Percentiles rank a stretch among this genome's conserved stretches.
phyloP scores from a whole-genome alignment of 2,888 invertebrate genomes.

The Eristalis intricaria region DNA sequence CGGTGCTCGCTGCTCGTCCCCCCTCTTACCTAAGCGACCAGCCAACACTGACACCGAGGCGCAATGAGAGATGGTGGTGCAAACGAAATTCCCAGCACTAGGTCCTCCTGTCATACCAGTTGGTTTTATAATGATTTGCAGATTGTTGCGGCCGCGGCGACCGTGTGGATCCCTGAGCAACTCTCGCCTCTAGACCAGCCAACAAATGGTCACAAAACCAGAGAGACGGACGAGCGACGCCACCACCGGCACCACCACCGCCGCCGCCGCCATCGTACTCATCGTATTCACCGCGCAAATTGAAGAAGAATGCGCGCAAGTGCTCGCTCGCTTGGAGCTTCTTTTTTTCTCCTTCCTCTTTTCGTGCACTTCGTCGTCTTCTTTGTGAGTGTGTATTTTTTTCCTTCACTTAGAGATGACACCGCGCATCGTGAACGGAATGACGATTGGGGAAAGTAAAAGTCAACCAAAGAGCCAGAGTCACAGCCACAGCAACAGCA shows the following conservation, averaged over 20 bases:
- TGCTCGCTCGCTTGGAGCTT: background rate
- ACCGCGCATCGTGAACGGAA: conserved; percentile 69
- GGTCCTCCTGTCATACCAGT: conserved; percentile 56
- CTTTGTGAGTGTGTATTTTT: background rate
- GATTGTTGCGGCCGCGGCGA: conserved; percentile 39
- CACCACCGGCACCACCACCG: no score
- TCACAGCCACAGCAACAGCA: conserved; percentile 36
- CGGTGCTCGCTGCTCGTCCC: background rate
- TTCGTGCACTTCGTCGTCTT: conserved; percentile 4
- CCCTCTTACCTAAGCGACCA: conserved; percentile 12
- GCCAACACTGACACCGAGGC: conserved; percentile 30
- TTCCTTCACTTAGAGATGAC: conserved; percentile 60
- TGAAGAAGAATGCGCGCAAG: conserved; percentile 55
- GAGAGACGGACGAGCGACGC: background rate
- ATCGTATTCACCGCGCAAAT: conserved; percentile 39
- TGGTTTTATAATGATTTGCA: conserved; percentile 65
- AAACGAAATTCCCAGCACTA: conserved; percentile 53
- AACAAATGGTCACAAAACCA: conserved; percentile 49
- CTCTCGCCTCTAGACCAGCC: conserved; percentile 5
- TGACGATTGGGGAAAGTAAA: conserved; percentile 73
- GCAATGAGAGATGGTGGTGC: conserved; percentile 20
- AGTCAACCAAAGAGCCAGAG: conserved; percentile 62
- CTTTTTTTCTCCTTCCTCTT: conserved; percentile 14
- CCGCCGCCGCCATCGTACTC: no score
- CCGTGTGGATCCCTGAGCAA: conserved; percentile 44